Conservation (phyloP, 2,888 invertebrate genomes). For the Melipona bicolor region DNA sequence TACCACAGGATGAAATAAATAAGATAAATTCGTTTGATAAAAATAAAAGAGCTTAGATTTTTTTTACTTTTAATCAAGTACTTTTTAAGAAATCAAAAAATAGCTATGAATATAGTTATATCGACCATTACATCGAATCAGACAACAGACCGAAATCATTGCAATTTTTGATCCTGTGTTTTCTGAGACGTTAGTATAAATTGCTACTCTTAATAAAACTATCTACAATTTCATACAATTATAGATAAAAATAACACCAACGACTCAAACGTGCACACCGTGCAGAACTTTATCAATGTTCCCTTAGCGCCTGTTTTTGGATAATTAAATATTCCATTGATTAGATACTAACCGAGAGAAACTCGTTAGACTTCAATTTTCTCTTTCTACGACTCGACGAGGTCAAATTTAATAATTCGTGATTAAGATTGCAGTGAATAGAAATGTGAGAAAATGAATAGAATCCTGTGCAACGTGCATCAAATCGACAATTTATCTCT, state of each 20-base stretch:
- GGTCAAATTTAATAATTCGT: not conserved
- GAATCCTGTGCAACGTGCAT: slow-evolving; percentile 16
- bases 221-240: not conserved
- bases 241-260: not conserved
- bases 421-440: not conserved
- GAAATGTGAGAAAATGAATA: slow-evolving; percentile 7
- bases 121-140: slow-evolving; percentile 10
- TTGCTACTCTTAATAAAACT: not conserved
- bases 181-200: slow-evolving; percentile 8
- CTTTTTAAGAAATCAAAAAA: slow-evolving; percentile 9
- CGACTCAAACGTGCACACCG: slow-evolving; percentile 1
- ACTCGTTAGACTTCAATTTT: not conserved
- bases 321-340: slow-evolving; percentile 5
- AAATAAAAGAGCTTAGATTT: not conserved
- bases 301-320: slow-evolving; percentile 5
- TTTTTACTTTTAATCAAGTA: slow-evolving; percentile 28
- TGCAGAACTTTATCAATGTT: slow-evolving; percentile 36
- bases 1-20: slow-evolving; percentile 10
- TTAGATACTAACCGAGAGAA: not conserved
- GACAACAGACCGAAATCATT: slow-evolving; percentile 25
- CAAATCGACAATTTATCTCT: slow-evolving; percentile 69
- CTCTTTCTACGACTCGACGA: not conserved
- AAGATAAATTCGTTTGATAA: slow-evolving; percentile 25
- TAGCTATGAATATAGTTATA: not conserved
- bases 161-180: slow-evolving; percentile 35